These are phyloP conservation scores for Aethes cnicana DNA, from an alignment of 2,888 invertebrate genomes.

Conservation along the genomic window DNA sequence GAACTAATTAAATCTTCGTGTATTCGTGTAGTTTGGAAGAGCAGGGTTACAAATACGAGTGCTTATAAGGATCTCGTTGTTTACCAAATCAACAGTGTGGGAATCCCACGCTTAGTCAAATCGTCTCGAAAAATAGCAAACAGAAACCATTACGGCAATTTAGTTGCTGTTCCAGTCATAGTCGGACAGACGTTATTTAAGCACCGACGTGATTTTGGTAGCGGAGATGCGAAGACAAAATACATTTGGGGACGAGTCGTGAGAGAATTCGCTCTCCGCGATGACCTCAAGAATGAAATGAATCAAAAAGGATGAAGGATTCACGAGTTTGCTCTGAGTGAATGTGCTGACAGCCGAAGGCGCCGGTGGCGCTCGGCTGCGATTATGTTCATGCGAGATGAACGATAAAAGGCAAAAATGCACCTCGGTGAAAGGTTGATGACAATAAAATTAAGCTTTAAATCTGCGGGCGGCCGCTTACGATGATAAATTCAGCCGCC, in stretches of 20 bases:
- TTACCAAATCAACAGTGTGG: slow-evolving; percentile 5
- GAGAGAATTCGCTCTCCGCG: not conserved
- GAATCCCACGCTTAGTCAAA: slow-evolving; percentile 18
- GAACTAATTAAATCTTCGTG: not conserved
- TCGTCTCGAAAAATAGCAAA: slow-evolving; percentile 9
- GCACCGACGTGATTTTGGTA: not conserved
- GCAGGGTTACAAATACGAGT: not conserved
- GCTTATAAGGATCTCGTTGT: slow-evolving; percentile 6
- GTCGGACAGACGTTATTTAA: not conserved
- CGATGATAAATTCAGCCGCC: slow-evolving; percentile 22
- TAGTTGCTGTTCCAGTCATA: not conserved
- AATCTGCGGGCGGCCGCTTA: slow-evolving; percentile 35
- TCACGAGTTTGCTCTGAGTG: slow-evolving; percentile 36
- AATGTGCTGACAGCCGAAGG: slow-evolving; percentile 40
- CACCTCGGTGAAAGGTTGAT: slow-evolving; percentile 47
- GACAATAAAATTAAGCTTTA: slow-evolving; percentile 44
- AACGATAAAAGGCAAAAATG: slow-evolving; percentile 44
- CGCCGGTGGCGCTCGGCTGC: slow-evolving; percentile 33
- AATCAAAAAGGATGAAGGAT: slow-evolving; percentile 29
- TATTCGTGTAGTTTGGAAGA: not conserved
- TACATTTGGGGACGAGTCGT: not conserved
- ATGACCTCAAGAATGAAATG: slow-evolving; percentile 8
- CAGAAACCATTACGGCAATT: slow-evolving; percentile 3
- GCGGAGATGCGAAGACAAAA: not conserved
- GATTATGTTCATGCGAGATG: slow-evolving; percentile 42